Evolutionary conservation across 2,888 invertebrate species (phyloP).

Genomic region (Anoncus sp.): DNA sequence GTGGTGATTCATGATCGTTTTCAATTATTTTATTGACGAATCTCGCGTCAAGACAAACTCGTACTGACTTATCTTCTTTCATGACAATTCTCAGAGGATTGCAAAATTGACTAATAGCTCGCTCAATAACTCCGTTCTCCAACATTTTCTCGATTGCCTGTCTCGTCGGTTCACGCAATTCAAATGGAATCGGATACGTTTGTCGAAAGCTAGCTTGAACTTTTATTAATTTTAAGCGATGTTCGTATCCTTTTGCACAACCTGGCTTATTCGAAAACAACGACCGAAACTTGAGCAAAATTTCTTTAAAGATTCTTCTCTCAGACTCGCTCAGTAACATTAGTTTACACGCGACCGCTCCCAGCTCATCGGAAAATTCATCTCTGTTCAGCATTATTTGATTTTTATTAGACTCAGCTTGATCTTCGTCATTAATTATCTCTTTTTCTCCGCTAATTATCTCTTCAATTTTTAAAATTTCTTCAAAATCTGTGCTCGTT

Average conservation of each 20-base stretch:
- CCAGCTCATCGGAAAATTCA: not conserved
- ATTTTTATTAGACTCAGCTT: not conserved
- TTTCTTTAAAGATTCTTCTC: not conserved
- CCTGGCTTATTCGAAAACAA: constrained; percentile 6
- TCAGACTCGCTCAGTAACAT: not conserved
- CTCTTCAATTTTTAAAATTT: not conserved
- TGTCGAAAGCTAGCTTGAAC: not conserved
- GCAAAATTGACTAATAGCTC: constrained; percentile 33
- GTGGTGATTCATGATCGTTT: constrained; percentile 35
- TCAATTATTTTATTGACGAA: constrained; percentile 32
- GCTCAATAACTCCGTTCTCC: constrained; percentile 31
- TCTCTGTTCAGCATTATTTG: not conserved
- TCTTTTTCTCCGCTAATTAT: not conserved
- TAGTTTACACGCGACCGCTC: constrained; percentile 1
- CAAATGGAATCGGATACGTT: constrained; percentile 12
- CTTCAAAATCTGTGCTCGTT: not conserved
- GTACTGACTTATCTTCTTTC: constrained; percentile 11
- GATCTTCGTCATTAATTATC: not conserved
- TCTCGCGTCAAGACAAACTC: constrained; percentile 16
- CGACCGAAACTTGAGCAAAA: not conserved
- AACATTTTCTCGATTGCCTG: constrained; percentile 30
- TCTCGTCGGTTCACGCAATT: constrained; percentile 19
- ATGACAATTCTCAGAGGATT: constrained; percentile 28
- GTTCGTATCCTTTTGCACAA: no score
- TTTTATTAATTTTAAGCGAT: not conserved